These are phyloP conservation scores for Cirrhinus mrigala DNA, from an alignment of 2,797 vertebrate species.

Conservation along the genomic window DNA sequence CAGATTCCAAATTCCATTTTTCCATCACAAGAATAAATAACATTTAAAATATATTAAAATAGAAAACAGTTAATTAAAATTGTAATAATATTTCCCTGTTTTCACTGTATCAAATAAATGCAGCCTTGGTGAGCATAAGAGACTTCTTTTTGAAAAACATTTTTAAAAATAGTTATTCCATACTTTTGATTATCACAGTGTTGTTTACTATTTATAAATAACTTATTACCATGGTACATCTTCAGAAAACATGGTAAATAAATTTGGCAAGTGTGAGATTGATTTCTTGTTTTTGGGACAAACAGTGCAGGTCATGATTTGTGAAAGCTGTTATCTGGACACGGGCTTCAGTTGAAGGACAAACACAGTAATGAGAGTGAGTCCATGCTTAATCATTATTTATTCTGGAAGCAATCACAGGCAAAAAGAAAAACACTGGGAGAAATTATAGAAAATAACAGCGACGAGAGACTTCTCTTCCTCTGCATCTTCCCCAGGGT, in stretches of 20 bases:
- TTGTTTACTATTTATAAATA: background rate
- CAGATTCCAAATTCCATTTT: background rate
- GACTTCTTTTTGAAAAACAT: background rate
- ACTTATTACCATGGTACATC: background rate
- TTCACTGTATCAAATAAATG: background rate
- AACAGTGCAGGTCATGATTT: background rate
- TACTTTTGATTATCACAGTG: background rate
- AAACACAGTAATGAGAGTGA: slow-evolving; percentile 46
- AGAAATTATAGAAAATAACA: slow-evolving; percentile 58
- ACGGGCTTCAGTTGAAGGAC: slow-evolving; percentile 19
- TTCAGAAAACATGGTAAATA: background rate
- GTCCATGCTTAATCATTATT: slow-evolving; percentile 52
- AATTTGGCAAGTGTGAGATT: background rate
- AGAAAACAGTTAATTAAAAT: background rate
- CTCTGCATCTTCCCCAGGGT: slow-evolving; percentile 29
- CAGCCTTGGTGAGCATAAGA: background rate
- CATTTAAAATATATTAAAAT: background rate
- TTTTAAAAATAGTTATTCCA: background rate
- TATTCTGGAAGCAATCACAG: slow-evolving; percentile 56
- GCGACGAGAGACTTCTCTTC: slow-evolving; percentile 49
- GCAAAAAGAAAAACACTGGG: slow-evolving; percentile 50
- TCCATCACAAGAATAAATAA: background rate
- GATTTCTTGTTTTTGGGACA: background rate
- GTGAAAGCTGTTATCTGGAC: slow-evolving; percentile 4
- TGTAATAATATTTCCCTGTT: background rate